Percentiles rank a stretch among this genome's conserved stretches.
Evolutionary conservation across 2,113 vertebrate genomes (phyloP).

Genomic region (Ameiurus melas): DNA sequence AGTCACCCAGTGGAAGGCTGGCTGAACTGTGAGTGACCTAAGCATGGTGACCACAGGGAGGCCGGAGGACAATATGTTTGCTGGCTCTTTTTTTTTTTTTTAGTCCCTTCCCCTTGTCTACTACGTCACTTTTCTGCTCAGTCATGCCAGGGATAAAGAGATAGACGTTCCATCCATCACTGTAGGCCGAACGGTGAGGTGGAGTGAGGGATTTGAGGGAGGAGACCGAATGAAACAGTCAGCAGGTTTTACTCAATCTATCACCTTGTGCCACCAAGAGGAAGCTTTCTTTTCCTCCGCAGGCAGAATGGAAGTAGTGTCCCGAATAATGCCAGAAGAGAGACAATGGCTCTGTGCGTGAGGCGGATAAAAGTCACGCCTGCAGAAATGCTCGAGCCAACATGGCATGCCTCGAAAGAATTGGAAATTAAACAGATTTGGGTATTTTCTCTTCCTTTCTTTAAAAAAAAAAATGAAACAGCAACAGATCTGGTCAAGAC

Average conservation of each 20-base stretch:
- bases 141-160: conserved; percentile 58
- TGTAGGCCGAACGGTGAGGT: conserved; percentile 12
- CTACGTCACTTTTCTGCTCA: conserved; percentile 26
- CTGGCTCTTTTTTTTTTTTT: conserved; percentile 60
- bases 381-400: not conserved
- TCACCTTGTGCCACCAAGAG: conserved; percentile 62
- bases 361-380: not conserved
- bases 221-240: conserved; percentile 37
- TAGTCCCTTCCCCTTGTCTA: not conserved
- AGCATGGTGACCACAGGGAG: conserved; percentile 59
- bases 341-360: not conserved
- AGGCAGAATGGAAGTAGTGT: conserved; percentile 8
- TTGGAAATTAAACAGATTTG: conserved; percentile 11
- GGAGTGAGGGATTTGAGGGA: conserved; percentile 1
- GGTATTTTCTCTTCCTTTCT: not conserved
- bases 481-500: conserved; percentile 10
- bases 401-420: not conserved
- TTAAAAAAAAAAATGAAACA: not conserved
- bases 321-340: not conserved
- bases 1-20: conserved; percentile 48
- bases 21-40: conserved; percentile 64
- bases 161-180: conserved; percentile 55
- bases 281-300: not conserved
- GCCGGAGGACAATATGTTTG: conserved; percentile 64
- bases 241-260: conserved; percentile 52